Conservation (phyloP, 2,113 vertebrate species). For the Pungitius pungitius region DNA sequence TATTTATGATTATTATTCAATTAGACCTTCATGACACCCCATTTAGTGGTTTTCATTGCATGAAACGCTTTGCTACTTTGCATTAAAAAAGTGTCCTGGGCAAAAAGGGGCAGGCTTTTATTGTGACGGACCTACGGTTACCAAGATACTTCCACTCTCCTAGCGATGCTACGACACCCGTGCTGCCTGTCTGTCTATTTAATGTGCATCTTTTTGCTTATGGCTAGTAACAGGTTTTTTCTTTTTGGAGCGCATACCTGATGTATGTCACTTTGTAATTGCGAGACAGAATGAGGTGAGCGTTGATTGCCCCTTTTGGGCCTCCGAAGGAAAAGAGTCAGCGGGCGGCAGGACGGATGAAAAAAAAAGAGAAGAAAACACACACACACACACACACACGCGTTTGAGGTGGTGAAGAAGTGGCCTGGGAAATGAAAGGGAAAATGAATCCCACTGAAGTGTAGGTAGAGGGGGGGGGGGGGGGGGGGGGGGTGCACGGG, state of each 20-base stretch:
- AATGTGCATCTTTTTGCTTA: no score
- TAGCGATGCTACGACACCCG: no score
- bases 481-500: constrained; percentile 39
- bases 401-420: constrained; percentile 48
- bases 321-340: constrained; percentile 24
- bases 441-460: constrained; percentile 72
- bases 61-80: neutral
- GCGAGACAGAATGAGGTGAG: constrained; percentile 41
- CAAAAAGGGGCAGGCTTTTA: neutral
- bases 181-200: no score
- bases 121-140: no score
- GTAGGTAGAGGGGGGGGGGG: constrained; percentile 54
- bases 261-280: constrained; percentile 40
- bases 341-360: constrained; percentile 29
- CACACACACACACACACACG: no score
- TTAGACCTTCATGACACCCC: neutral
- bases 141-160: no score
- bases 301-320: constrained; percentile 27
- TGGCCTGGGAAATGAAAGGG: constrained; percentile 64
- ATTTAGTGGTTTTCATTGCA: neutral
- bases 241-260: neutral
- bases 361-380: no score
- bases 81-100: neutral
- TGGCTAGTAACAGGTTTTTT: neutral
- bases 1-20: neutral